Conservation (phyloP, 2,888 invertebrate genomes). For the Frankliniella intonsa region DNA sequence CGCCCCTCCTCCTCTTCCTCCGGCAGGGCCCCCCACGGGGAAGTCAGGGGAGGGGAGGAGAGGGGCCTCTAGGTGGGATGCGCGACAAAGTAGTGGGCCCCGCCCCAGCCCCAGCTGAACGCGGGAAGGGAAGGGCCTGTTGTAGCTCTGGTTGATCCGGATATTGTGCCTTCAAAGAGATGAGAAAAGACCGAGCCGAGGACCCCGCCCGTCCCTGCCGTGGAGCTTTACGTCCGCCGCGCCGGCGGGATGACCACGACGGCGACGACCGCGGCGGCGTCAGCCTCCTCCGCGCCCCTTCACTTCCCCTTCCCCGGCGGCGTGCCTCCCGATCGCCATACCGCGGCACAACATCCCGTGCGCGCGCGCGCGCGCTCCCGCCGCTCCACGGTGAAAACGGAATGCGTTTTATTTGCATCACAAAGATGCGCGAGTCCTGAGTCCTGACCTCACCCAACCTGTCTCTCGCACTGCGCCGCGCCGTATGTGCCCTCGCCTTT, state of each 20-base stretch:
- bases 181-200: background rate
- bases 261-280: background rate
- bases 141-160: too few species aligned
- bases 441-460: conserved; percentile 6
- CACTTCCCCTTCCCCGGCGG: background rate
- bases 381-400: background rate
- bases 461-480: conserved; percentile 28
- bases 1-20: background rate
- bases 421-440: background rate
- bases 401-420: conserved; percentile 21
- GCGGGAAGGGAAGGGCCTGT: too few species aligned
- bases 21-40: too few species aligned
- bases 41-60: too few species aligned
- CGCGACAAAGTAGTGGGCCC: too few species aligned
- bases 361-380: too few species aligned
- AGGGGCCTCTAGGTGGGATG: too few species aligned
- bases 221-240: background rate
- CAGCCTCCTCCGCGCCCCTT: background rate
- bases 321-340: too few species aligned
- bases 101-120: too few species aligned
- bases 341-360: too few species aligned
- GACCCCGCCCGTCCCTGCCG: background rate
- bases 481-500: conserved; percentile 13
- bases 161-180: too few species aligned
- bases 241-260: background rate